Evolutionary conservation across 2,113 vertebrate species (phyloP).

Genomic region (Lepisosteus oculatus): DNA sequence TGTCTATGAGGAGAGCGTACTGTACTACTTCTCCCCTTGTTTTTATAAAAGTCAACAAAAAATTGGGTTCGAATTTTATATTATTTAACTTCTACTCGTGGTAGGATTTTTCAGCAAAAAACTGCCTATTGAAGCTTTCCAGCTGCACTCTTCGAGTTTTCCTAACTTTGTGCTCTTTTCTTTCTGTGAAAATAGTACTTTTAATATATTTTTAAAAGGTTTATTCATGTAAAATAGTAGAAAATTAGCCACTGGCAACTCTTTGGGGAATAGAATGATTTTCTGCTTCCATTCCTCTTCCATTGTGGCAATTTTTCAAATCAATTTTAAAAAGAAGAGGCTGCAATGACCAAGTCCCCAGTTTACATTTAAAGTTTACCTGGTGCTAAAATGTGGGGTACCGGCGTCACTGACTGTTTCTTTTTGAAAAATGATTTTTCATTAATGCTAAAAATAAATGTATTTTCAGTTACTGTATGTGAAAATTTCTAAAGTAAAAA

Average conservation of each 20-base stretch:
- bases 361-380: slow-evolving; percentile 20
- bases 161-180: slow-evolving; percentile 57
- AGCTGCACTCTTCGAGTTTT: slow-evolving; percentile 33
- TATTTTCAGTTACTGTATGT: too few species aligned
- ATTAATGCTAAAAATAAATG: background rate
- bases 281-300: too few species aligned
- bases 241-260: slow-evolving; percentile 25
- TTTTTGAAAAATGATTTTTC: background rate
- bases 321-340: slow-evolving; percentile 19
- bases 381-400: slow-evolving; percentile 31
- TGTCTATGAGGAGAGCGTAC: slow-evolving; percentile 47
- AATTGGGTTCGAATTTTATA: background rate
- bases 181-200: slow-evolving; percentile 55
- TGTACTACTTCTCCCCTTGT: slow-evolving; percentile 38
- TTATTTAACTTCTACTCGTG: slow-evolving; percentile 5
- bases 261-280: background rate
- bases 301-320: too few species aligned
- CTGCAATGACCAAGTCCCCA: slow-evolving; percentile 9
- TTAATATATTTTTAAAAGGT: slow-evolving; percentile 12
- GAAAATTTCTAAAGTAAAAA: too few species aligned
- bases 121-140: slow-evolving; percentile 19
- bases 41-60: slow-evolving; percentile 15
- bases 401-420: background rate
- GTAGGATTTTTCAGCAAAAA: background rate
- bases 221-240: background rate